phyloP scores from a whole-genome alignment of 1,140 invertebrate genomes.

The Caenorhabditis brenneri region DNA sequence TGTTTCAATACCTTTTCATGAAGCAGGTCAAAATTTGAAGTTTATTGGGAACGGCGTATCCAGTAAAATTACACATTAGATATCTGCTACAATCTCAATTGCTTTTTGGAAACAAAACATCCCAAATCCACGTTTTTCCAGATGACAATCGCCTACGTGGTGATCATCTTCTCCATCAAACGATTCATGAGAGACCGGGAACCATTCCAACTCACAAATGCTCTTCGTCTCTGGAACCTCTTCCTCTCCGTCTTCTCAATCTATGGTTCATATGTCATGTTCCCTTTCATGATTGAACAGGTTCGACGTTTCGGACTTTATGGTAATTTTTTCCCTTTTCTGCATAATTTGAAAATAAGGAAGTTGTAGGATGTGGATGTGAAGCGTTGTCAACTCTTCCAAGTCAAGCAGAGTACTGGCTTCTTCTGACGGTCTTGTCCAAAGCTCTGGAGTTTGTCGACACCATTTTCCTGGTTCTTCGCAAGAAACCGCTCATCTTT shows the following conservation, averaged over 20 bases:
- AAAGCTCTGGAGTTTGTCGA: constrained; percentile 61
- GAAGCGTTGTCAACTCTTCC: constrained; percentile 7
- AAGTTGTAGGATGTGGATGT: constrained; percentile 34
- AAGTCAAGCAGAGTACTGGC: constrained; percentile 76
- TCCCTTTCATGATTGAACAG: constrained; percentile 51
- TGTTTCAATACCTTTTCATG: too few relatives aligned
- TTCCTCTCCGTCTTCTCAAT: constrained; percentile 84
- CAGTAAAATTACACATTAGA: too few relatives aligned
- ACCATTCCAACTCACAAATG: constrained; percentile 82
- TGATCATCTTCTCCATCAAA: constrained; percentile 88
- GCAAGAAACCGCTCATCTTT: constrained; percentile 94
- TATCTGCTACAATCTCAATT: too few relatives aligned
- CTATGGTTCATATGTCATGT: constrained; percentile 75
- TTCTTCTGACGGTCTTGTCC: constrained; percentile 54
- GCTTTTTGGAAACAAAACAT: too few relatives aligned
- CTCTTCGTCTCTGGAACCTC: constrained; percentile 87
- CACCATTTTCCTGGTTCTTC: constrained; percentile 76
- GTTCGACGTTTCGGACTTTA: constrained; percentile 73
- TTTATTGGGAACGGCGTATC: too few relatives aligned
- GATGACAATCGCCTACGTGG: constrained; percentile 81
- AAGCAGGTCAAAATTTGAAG: too few relatives aligned
- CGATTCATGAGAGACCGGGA: constrained; percentile 86
- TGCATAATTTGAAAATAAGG: neutral
- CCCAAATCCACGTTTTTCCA: too few relatives aligned
- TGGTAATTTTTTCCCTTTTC: neutral